phyloP scores from a whole-genome alignment of 2,113 vertebrate species.

The Notarius lentiginosus region DNA sequence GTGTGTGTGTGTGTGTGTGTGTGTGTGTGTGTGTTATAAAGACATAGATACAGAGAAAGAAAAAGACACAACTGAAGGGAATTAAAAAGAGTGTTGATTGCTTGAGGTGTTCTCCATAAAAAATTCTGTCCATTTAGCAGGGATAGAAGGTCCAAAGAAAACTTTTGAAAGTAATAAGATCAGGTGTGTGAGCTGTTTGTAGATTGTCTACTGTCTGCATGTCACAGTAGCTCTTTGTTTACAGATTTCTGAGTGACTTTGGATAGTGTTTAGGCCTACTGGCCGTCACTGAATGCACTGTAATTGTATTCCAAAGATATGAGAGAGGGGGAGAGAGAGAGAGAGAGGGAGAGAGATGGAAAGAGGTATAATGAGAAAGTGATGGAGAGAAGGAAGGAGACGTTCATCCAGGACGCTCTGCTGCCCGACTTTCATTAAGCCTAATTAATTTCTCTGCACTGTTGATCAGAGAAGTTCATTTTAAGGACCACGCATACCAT shows the following conservation, averaged over 20 bases:
- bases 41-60: neutral
- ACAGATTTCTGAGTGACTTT: constrained; percentile 28
- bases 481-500: constrained; percentile 35
- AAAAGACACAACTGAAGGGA: neutral
- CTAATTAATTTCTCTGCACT: constrained; percentile 52
- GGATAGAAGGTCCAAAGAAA: neutral
- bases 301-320: constrained; percentile 36
- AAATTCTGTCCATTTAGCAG: neutral
- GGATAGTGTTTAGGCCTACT: constrained; percentile 36
- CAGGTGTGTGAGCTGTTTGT: constrained; percentile 3
- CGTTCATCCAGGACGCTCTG: constrained; percentile 43
- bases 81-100: neutral
- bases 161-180: constrained; percentile 8
- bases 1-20: constrained; percentile 19
- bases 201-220: constrained; percentile 7
- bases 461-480: constrained; percentile 52
- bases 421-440: constrained; percentile 51
- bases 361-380: constrained; percentile 25
- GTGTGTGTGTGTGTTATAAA: constrained; percentile 25
- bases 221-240: constrained; percentile 36
- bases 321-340: constrained; percentile 3
- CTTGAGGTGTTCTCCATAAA: constrained; percentile 16
- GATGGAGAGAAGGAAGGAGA: constrained; percentile 29
- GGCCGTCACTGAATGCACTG: constrained; percentile 19
- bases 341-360: constrained; percentile 10